phyloP scores from a whole-genome alignment of 2,113 vertebrate genomes.

The Rhodinocichla rosea region DNA sequence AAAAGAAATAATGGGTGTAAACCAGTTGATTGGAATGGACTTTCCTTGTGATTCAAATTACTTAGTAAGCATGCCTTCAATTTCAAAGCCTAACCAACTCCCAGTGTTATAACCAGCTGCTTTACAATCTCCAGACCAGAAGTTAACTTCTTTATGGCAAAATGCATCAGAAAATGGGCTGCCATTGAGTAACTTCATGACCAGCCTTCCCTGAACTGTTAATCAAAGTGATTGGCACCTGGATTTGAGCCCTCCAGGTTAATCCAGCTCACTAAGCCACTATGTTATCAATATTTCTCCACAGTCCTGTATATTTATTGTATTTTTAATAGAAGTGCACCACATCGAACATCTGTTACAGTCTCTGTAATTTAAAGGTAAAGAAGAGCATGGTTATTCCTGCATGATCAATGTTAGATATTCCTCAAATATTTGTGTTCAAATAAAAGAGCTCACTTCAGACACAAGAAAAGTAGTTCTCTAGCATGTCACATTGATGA shows the following conservation, averaged over 20 bases:
- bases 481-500: background rate
- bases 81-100: background rate
- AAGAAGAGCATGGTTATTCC: background rate
- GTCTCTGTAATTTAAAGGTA: background rate
- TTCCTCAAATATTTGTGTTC: background rate
- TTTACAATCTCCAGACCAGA: background rate
- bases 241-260: background rate
- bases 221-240: background rate
- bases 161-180: background rate
- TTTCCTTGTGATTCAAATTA: background rate
- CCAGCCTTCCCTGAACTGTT: background rate
- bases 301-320: background rate
- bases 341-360: background rate
- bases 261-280: background rate
- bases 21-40: background rate
- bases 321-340: background rate
- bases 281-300: background rate
- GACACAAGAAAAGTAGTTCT: background rate
- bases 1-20: background rate
- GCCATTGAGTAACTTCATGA: background rate
- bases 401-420: background rate
- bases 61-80: background rate
- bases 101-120: background rate
- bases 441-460: background rate
- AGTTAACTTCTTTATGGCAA: background rate